phyloP scores from a whole-genome alignment of 37 sponge, comb jelly and placozoan species.

The Chondrosia reniformis region DNA sequence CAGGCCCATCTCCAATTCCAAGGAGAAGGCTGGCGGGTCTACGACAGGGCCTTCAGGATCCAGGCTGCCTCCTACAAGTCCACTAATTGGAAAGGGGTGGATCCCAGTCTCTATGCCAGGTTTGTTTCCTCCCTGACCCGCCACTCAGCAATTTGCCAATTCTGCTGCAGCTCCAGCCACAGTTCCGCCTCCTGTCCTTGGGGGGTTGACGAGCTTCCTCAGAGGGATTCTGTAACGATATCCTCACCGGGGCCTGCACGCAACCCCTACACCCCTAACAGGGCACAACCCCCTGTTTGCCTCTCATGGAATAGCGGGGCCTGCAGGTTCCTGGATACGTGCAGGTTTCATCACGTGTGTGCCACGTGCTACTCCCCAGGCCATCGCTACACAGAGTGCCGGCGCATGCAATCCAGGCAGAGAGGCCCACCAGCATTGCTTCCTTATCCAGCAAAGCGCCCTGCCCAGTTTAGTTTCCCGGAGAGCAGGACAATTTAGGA shows the following conservation, averaged over 20 bases:
- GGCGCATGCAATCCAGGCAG: too few species aligned
- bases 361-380: too few species aligned
- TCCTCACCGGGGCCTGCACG: not conserved
- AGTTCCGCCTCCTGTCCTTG: not conserved
- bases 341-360: not conserved
- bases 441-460: not conserved
- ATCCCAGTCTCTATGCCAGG: not conserved
- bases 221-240: too few species aligned
- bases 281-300: not conserved
- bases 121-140: not conserved
- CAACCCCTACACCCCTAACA: not conserved
- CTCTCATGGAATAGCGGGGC: not conserved
- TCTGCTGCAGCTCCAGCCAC: not conserved
- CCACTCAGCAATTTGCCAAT: not conserved
- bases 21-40: not conserved
- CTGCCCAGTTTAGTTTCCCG: not conserved
- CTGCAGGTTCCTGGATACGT: not conserved
- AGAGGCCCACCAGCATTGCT: not conserved
- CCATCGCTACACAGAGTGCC: too few species aligned
- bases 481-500: too few species aligned
- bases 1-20: not conserved
- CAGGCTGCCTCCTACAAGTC: not conserved
- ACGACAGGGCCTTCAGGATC: not conserved
- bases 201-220: too few species aligned
- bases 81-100: not conserved